Conservation (phyloP, 2,888 invertebrate genomes). For the Bibio marci region DNA sequence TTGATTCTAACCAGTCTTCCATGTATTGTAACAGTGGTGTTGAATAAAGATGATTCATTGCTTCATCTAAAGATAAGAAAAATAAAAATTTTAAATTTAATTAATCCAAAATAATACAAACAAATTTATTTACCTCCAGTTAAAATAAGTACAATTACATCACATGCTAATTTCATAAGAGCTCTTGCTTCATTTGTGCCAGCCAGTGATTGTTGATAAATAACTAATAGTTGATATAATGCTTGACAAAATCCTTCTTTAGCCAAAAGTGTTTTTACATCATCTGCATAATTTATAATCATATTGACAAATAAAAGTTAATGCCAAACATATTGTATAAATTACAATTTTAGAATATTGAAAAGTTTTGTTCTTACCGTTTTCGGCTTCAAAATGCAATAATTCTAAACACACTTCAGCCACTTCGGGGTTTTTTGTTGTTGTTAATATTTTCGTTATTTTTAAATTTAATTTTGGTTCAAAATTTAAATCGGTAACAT, state of each 20-base stretch:
- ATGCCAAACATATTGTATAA: background rate
- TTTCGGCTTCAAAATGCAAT: constrained; percentile 57
- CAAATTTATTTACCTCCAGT: constrained; percentile 50
- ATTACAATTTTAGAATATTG: background rate
- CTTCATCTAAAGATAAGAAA: constrained; percentile 45
- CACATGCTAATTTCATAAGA: constrained; percentile 68
- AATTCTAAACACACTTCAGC: constrained; percentile 62
- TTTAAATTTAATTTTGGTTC: constrained; percentile 36
- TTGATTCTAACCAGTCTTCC: constrained; percentile 58
- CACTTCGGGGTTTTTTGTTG: constrained; percentile 50
- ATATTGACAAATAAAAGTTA: constrained; percentile 3
- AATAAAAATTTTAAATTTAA: constrained; percentile 3
- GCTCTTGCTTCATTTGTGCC: constrained; percentile 46
- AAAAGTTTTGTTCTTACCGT: constrained; percentile 33
- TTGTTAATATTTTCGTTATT: constrained; percentile 40
- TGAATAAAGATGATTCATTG: constrained; percentile 70
- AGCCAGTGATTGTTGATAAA: constrained; percentile 40
- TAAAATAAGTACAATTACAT: constrained; percentile 65
- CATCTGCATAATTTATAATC: constrained; percentile 36
- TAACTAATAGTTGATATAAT: constrained; percentile 55
- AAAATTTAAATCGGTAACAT: constrained; percentile 39
- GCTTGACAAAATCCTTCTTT: constrained; percentile 59
- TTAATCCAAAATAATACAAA: constrained; percentile 5
- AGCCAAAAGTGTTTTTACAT: constrained; percentile 58
- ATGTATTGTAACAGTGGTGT: constrained; percentile 49